Evolutionary conservation across 2,113 vertebrate species (phyloP).

Genomic region (Spea bombifrons): DNA sequence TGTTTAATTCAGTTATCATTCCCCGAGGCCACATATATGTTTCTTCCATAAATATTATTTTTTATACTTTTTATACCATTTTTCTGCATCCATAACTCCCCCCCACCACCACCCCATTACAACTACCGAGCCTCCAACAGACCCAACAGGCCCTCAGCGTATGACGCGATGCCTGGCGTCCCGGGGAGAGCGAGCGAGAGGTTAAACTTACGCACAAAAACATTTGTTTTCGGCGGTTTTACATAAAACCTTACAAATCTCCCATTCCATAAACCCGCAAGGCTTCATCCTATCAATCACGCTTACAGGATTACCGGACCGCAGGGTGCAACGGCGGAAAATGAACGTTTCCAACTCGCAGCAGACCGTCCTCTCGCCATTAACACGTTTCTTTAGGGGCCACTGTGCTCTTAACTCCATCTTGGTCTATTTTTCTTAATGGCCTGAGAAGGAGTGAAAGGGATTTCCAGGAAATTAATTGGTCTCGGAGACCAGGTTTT

Average conservation of each 20-base stretch:
- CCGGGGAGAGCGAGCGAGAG: no score
- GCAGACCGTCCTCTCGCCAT: conserved; percentile 38
- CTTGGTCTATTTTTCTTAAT: conserved; percentile 28
- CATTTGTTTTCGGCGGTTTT: conserved; percentile 7
- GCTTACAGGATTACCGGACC: conserved; percentile 38
- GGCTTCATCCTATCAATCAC: conserved; percentile 42
- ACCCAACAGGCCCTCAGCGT: no score
- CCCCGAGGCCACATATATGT: no score
- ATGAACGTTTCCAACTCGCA: conserved; percentile 27
- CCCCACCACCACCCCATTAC: no score
- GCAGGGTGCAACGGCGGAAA: conserved; percentile 25
- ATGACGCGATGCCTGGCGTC: no score
- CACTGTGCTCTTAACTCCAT: conserved; percentile 49
- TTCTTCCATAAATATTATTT: no score
- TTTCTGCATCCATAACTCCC: no score
- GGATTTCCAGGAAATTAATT: conserved; percentile 50
- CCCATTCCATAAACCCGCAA: conserved; percentile 19
- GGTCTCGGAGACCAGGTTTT: conserved; percentile 41
- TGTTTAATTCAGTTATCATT: no score
- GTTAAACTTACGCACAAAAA: background rate
- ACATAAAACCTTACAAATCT: background rate
- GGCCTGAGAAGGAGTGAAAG: conserved; percentile 47
- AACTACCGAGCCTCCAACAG: no score
- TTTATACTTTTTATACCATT: no score
- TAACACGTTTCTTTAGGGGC: conserved; percentile 39